Conservation (phyloP, 2,797 vertebrate genomes). For the Lithobates sylvaticus region DNA sequence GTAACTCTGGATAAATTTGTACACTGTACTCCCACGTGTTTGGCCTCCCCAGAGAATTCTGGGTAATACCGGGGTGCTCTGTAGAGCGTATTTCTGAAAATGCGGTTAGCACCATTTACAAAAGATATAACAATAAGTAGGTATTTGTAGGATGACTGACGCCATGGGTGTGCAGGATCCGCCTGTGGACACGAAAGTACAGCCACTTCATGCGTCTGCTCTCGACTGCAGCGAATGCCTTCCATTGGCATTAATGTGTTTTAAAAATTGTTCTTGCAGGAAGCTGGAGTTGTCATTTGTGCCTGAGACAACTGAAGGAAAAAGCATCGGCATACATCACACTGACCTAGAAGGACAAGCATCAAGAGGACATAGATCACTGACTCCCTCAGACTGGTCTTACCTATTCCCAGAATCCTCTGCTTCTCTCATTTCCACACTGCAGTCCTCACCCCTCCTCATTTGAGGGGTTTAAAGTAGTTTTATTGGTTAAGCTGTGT, state of each 20-base stretch:
- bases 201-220: too few species aligned
- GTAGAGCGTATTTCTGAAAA: background rate
- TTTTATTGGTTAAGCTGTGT: slow-evolving; percentile 29
- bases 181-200: too few species aligned
- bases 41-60: too few species aligned
- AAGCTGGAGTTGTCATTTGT: slow-evolving; percentile 95
- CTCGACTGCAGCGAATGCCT: too few species aligned
- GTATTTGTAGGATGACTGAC: background rate
- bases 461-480: slow-evolving; percentile 27
- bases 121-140: background rate
- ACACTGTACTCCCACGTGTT: background rate
- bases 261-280: slow-evolving; percentile 72
- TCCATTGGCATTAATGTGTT: too few species aligned
- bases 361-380: slow-evolving; percentile 41
- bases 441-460: background rate
- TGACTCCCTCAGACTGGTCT: slow-evolving; percentile 31
- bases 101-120: too few species aligned
- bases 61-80: background rate
- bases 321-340: slow-evolving; percentile 96
- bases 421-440: slow-evolving; percentile 48
- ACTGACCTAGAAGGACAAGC: slow-evolving; percentile 80
- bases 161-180: background rate
- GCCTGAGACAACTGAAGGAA: slow-evolving; percentile 92
- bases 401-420: slow-evolving; percentile 49
- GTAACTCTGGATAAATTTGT: background rate